phyloP scores from a whole-genome alignment of 2,888 invertebrate genomes.

The Apotomis capreana region DNA sequence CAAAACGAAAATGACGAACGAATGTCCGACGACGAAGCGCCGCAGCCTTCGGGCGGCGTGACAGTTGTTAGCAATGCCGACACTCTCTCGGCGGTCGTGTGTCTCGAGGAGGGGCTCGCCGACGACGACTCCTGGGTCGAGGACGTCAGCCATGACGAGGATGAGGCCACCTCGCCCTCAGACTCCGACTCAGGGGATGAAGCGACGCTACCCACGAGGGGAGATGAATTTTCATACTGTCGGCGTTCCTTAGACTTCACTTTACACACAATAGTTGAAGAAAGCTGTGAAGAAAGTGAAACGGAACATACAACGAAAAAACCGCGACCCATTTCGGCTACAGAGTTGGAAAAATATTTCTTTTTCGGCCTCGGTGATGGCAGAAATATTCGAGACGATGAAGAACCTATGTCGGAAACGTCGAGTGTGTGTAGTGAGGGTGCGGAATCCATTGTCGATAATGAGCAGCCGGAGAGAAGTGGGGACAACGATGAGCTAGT shows the following conservation, averaged over 20 bases:
- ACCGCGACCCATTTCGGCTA: constrained; percentile 88
- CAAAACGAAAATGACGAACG: constrained; percentile 73
- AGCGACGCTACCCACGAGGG: constrained; percentile 87
- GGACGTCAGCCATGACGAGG: constrained; percentile 91
- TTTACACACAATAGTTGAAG: constrained; percentile 95
- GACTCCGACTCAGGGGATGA: constrained; percentile 88
- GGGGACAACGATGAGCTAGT: constrained; percentile 89
- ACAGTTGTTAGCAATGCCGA: constrained; percentile 88
- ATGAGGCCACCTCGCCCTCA: constrained; percentile 87
- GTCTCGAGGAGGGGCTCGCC: constrained; percentile 93
- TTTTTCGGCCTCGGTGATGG: constrained; percentile 93
- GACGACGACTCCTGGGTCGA: constrained; percentile 97
- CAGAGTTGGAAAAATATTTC: constrained; percentile 95
- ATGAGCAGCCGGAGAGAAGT: constrained; percentile 81
- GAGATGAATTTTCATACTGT: constrained; percentile 92
- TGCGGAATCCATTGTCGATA: constrained; percentile 87
- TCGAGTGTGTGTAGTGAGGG: constrained; percentile 94
- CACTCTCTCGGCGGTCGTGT: constrained; percentile 88
- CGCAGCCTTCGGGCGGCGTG: constrained; percentile 83
- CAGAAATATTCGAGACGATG: constrained; percentile 80
- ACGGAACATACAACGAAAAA: constrained; percentile 86
- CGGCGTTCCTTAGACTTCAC: constrained; percentile 94
- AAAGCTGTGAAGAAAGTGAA: constrained; percentile 97
- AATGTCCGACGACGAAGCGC: constrained; percentile 74
- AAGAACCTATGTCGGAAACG: constrained; percentile 90